Percentiles rank a stretch among this genome's conserved stretches.
Conservation (phyloP, 1,140 invertebrate genomes). For the Drosophila aff. region DNA sequence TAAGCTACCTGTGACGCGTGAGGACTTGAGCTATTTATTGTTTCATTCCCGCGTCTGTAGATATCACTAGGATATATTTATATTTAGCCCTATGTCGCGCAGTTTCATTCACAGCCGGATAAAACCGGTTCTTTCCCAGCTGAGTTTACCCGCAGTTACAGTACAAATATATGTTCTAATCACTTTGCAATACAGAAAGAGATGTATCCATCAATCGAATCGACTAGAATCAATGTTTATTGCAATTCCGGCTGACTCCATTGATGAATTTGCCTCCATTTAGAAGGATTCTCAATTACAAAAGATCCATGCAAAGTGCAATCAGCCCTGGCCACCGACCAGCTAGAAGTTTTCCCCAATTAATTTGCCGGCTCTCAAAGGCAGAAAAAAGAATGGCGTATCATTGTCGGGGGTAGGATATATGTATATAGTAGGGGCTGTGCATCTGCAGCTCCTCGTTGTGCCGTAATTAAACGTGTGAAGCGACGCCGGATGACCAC, state of each 20-base stretch:
- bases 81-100: slow-evolving; percentile 23
- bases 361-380: slow-evolving; percentile 27
- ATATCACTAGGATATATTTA: slow-evolving; percentile 29
- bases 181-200: background rate
- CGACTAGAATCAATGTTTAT: slow-evolving; percentile 2
- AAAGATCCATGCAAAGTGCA: slow-evolving; percentile 8
- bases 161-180: background rate
- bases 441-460: slow-evolving; percentile 30
- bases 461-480: slow-evolving; percentile 54
- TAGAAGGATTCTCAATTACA: slow-evolving; percentile 32
- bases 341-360: slow-evolving; percentile 23
- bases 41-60: slow-evolving; percentile 25
- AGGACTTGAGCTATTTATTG: slow-evolving; percentile 57
- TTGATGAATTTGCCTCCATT: slow-evolving; percentile 22
- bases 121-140: slow-evolving; percentile 2
- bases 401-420: background rate
- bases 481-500: slow-evolving; percentile 44
- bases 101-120: slow-evolving; percentile 15
- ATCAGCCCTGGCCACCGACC: background rate
- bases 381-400: slow-evolving; percentile 29
- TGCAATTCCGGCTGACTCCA: background rate
- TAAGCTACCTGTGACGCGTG: slow-evolving; percentile 45
- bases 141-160: background rate
- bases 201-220: background rate
- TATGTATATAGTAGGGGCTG: background rate